These are phyloP conservation scores for Platysteira castanea DNA, from an alignment of 2,113 vertebrate species.

Conservation along the genomic window DNA sequence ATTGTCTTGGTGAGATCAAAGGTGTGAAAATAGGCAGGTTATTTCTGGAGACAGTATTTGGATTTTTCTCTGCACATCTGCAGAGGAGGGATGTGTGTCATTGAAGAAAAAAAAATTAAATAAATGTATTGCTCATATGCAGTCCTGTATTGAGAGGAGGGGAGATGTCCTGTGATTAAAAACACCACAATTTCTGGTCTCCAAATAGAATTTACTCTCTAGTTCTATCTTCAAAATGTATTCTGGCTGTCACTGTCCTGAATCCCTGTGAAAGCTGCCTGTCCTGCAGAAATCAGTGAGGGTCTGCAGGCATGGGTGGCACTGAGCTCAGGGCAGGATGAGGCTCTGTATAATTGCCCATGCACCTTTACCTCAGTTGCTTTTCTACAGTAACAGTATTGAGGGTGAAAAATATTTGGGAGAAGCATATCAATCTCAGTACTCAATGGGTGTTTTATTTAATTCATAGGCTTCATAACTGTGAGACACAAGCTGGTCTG, in stretches of 20 bases:
- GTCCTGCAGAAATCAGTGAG: not conserved
- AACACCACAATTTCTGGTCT: not conserved
- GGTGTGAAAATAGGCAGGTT: not conserved
- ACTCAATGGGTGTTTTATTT: not conserved
- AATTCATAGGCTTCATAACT: not conserved
- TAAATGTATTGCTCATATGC: not conserved
- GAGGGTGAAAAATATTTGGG: not conserved
- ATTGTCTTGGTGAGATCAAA: not conserved
- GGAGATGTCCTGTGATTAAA: not conserved
- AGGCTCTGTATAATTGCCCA: not conserved
- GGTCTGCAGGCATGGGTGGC: not conserved
- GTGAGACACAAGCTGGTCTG: not conserved
- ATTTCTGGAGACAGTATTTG: not conserved
- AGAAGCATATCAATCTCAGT: not conserved
- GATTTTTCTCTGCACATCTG: not conserved
- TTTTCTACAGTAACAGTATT: not conserved
- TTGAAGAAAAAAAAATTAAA: not conserved
- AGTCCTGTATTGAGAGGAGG: not conserved
- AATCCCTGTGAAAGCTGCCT: not conserved
- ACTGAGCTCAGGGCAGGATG: not conserved
- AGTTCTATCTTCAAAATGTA: rapidly evolving
- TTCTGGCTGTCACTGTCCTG: not conserved
- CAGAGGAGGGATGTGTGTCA: not conserved
- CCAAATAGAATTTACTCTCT: not conserved
- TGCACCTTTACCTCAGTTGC: not conserved